Evolutionary conservation across 2,888 invertebrate species (phyloP).

Genomic region (Argynnis bischoffii): DNA sequence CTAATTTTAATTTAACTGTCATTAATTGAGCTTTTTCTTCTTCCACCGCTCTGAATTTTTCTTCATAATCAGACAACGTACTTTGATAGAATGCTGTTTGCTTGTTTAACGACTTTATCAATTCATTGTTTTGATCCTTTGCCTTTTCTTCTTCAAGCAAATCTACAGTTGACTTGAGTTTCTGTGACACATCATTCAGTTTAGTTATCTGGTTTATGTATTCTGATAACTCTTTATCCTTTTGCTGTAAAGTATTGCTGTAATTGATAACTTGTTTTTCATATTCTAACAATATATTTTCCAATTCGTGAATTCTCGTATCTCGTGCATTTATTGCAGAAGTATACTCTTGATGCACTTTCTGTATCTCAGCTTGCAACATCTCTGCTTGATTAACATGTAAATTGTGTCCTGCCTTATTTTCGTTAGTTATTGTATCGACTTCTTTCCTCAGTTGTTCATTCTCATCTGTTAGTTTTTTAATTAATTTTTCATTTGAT

Average conservation of each 20-base stretch:
- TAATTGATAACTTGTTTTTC: conserved; percentile 75
- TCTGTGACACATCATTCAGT: conserved; percentile 77
- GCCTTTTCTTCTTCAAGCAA: conserved; percentile 75
- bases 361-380: conserved; percentile 63
- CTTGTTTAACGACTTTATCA: conserved; percentile 78
- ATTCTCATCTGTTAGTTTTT: conserved; percentile 68
- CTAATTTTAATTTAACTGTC: conserved; percentile 59
- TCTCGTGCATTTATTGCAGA: conserved; percentile 67
- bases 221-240: conserved; percentile 73
- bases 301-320: conserved; percentile 73
- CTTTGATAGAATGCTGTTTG: conserved; percentile 75
- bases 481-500: conserved; percentile 69
- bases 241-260: conserved; percentile 68
- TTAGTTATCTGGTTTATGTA: conserved; percentile 81
- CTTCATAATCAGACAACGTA: conserved; percentile 66
- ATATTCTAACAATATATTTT: conserved; percentile 73
- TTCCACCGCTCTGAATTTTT: conserved; percentile 67
- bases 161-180: conserved; percentile 76
- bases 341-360: conserved; percentile 65
- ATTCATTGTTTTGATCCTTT: conserved; percentile 76
- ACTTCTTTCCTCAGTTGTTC: conserved; percentile 66
- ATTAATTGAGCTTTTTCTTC: conserved; percentile 70
- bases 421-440: conserved; percentile 52
- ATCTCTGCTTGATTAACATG: conserved; percentile 57
- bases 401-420: conserved; percentile 54